Conservation (phyloP, 2,113 vertebrate species). For the Polypterus senegalus region DNA sequence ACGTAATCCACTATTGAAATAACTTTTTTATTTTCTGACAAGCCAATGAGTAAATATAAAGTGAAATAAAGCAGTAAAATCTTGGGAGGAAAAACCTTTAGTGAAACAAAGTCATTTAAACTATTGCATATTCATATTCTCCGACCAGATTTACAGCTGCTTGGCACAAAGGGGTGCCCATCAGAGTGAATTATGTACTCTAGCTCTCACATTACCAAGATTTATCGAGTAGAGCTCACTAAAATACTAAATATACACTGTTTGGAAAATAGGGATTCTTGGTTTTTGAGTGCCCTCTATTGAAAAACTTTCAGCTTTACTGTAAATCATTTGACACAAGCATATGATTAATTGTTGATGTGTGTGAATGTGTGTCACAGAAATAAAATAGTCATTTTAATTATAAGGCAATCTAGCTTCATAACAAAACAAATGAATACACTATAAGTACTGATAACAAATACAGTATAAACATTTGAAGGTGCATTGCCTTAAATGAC, state of each 20-base stretch:
- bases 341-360: constrained; percentile 11
- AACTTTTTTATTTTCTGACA: not conserved
- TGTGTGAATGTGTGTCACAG: not conserved
- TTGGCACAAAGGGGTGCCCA: constrained; percentile 63
- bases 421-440: no score
- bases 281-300: constrained; percentile 78
- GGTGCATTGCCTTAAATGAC: no score
- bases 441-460: no score
- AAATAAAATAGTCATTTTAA: no score
- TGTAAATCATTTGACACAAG: constrained; percentile 35
- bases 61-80: not conserved
- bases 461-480: no score
- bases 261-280: constrained; percentile 58
- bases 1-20: not conserved
- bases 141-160: constrained; percentile 60
- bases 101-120: constrained; percentile 39
- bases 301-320: constrained; percentile 50
- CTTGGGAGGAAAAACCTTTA: constrained; percentile 26
- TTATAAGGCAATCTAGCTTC: no score
- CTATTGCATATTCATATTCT: constrained; percentile 59
- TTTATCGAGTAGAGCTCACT: constrained; percentile 65
- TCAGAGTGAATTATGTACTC: constrained; percentile 74
- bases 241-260: constrained; percentile 40
- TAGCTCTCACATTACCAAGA: constrained; percentile 66
- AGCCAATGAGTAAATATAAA: not conserved